Conservation (phyloP, 2,797 vertebrate species). For the Acanthurus tractus region DNA sequence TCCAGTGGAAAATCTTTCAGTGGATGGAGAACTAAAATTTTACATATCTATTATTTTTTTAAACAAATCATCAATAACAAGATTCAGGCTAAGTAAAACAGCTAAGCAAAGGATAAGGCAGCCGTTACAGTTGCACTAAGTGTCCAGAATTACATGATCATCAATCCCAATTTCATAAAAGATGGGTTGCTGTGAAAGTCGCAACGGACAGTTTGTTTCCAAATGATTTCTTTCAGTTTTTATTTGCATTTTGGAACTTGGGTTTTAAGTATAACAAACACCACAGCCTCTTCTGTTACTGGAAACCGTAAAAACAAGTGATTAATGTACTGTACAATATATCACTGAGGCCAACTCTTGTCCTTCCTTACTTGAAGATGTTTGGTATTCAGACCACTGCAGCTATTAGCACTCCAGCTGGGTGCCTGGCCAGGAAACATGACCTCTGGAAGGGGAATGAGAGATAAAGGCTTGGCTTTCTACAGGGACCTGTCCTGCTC, state of each 20-base stretch:
- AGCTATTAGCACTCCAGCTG: conserved; percentile 39
- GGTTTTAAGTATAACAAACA: not conserved
- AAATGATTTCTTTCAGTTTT: too few species aligned
- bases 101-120: not conserved
- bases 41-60: not conserved
- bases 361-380: conserved; percentile 19
- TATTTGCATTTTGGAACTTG: too few species aligned
- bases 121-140: not conserved
- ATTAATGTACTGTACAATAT: not conserved
- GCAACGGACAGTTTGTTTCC: too few species aligned
- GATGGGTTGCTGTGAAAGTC: too few species aligned
- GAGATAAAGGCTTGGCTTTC: conserved; percentile 34
- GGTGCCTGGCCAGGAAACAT: conserved; percentile 57
- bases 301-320: not conserved
- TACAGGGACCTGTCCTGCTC: conserved; percentile 14
- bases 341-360: not conserved
- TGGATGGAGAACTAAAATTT: not conserved
- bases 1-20: not conserved
- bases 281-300: not conserved
- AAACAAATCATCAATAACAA: not conserved
- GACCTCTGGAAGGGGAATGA: conserved; percentile 51
- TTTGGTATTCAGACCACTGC: conserved; percentile 62
- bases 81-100: not conserved
- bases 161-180: too few species aligned
- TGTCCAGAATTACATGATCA: not conserved